These are phyloP conservation scores for Armadillidium nasatum DNA, from an alignment of 1,140 invertebrate genomes.

Conservation along the genomic window DNA sequence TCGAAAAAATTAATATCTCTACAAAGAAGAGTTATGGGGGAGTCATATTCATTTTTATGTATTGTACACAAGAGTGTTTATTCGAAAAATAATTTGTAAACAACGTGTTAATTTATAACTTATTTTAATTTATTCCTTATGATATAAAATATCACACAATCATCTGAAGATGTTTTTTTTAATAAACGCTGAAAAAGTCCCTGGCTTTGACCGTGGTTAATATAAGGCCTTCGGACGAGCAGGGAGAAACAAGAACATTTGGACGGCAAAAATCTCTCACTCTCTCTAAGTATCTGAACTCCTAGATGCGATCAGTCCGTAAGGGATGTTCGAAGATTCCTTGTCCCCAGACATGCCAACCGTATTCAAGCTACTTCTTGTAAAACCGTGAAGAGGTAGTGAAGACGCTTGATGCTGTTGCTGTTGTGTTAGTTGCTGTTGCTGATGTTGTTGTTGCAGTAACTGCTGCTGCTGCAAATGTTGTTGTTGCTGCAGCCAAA, in stretches of 20 bases:
- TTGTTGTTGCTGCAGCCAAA: background rate
- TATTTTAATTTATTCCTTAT: background rate
- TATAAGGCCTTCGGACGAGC: constrained; percentile 6
- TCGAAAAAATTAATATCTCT: too few species aligned
- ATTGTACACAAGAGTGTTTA: too few species aligned
- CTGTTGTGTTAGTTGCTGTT: background rate
- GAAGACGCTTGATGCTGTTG: background rate
- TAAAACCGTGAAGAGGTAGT: background rate
- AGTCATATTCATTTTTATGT: too few species aligned
- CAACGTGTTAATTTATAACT: background rate
- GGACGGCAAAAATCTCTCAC: constrained; percentile 6
- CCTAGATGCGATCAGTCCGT: background rate
- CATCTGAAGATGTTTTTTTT: background rate
- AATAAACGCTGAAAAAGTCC: background rate
- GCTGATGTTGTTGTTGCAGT: background rate
- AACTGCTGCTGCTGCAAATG: background rate
- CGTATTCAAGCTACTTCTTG: background rate
- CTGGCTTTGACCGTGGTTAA: constrained; percentile 3
- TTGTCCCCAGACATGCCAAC: background rate
- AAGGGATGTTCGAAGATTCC: background rate
- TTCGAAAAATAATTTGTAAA: background rate
- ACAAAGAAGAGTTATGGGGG: too few species aligned
- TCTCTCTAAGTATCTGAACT: constrained; percentile 1
- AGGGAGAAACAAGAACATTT: background rate
- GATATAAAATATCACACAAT: constrained; percentile 2